phyloP scores from a whole-genome alignment of 2,113 vertebrate species.

The Misgurnus mizolepis region DNA sequence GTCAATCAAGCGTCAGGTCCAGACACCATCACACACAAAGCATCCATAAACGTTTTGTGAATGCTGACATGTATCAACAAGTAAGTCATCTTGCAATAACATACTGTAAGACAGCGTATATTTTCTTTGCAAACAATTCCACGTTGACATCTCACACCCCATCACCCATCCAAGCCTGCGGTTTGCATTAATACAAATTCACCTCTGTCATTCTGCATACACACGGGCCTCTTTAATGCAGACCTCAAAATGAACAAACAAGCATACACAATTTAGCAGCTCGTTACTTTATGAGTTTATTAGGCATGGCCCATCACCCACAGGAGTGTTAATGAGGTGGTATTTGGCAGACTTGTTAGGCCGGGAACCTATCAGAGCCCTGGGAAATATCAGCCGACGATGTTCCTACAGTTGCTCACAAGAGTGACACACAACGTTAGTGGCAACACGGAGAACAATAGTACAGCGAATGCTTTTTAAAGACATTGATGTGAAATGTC shows the following conservation, averaged over 20 bases:
- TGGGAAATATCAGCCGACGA: constrained; percentile 14
- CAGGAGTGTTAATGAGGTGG: constrained; percentile 56
- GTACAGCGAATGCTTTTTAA: not conserved
- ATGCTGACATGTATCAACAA: constrained; percentile 6
- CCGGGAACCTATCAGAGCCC: constrained; percentile 37
- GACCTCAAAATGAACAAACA: constrained; percentile 60
- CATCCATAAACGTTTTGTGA: constrained; percentile 12
- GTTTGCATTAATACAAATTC: constrained; percentile 39
- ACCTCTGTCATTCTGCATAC: constrained; percentile 29
- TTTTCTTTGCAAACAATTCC: not conserved
- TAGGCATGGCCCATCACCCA: constrained; percentile 63
- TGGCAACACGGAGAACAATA: not conserved
- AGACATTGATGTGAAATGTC: not conserved
- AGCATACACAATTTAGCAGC: constrained; percentile 60
- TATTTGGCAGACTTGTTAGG: constrained; percentile 62
- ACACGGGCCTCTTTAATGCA: constrained; percentile 34
- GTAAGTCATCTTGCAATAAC: constrained; percentile 16
- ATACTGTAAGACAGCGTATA: not conserved
- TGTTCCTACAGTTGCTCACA: not conserved
- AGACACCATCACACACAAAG: constrained; percentile 34
- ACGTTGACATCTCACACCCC: constrained; percentile 30
- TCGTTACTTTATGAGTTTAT: constrained; percentile 68
- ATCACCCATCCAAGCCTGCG: constrained; percentile 19
- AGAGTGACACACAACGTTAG: constrained; percentile 11
- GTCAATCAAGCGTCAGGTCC: constrained; percentile 17